Evolutionary conservation across 2,888 invertebrate genomes (phyloP).

Genomic region (Alsophila aescularia): DNA sequence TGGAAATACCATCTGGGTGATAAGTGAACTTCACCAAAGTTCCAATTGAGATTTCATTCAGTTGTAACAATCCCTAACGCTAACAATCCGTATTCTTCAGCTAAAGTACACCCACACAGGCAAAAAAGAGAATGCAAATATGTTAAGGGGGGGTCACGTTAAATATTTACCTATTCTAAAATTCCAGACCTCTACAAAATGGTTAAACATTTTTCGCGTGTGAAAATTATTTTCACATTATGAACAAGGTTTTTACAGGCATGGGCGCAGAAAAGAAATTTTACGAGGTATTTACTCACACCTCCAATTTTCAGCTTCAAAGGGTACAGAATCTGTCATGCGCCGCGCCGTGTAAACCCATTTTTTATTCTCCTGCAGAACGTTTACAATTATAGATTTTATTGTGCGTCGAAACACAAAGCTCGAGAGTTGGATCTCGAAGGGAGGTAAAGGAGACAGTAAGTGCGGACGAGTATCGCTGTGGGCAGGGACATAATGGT

Average conservation of each 20-base stretch:
- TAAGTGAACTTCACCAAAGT: conserved; percentile 16
- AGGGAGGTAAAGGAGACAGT: conserved; percentile 55
- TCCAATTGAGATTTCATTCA: conserved; percentile 4
- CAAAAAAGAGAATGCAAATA: background rate
- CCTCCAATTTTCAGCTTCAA: conserved; percentile 39
- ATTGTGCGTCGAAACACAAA: conserved; percentile 41
- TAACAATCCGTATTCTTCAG: background rate
- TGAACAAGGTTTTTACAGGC: conserved; percentile 26
- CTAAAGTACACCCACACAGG: background rate
- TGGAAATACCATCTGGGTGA: conserved; percentile 34
- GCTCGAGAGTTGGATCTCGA: conserved; percentile 36
- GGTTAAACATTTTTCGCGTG: conserved; percentile 23
- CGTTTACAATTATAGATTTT: conserved; percentile 36
- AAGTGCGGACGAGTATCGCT: conserved; percentile 64
- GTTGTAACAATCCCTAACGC: background rate
- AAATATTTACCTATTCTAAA: conserved; percentile 24
- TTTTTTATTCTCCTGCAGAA: conserved; percentile 33
- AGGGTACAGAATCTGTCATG: conserved; percentile 37
- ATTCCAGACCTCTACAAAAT: conserved; percentile 19
- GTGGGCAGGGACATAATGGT: conserved; percentile 64
- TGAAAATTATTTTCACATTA: conserved; percentile 29
- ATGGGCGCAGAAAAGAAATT: conserved; percentile 28
- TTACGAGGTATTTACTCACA: conserved; percentile 34
- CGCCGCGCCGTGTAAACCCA: conserved; percentile 34
- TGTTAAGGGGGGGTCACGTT: conserved; percentile 12